Evolutionary conservation across 2,888 invertebrate species (phyloP).

Genomic region (Myathropa florea): DNA sequence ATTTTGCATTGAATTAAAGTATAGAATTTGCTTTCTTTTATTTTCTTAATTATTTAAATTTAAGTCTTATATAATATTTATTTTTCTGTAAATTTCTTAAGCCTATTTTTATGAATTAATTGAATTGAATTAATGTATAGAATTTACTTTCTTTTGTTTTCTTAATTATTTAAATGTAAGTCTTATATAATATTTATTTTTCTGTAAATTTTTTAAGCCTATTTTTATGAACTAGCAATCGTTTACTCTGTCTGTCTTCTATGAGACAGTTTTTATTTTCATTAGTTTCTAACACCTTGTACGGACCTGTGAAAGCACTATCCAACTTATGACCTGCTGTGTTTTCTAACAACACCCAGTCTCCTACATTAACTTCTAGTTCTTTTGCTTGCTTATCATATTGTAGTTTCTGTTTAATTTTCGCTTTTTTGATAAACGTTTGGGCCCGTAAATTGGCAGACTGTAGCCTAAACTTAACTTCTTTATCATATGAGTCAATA

Average conservation of each 20-base stretch:
- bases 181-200: too few relatives aligned
- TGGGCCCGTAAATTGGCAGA: background rate
- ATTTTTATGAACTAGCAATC: too few relatives aligned
- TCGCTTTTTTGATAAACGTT: conserved; percentile 17
- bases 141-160: too few relatives aligned
- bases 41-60: too few relatives aligned
- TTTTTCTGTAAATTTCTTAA: too few relatives aligned
- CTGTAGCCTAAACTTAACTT: conserved; percentile 15
- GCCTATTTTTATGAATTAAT: conserved; percentile 10
- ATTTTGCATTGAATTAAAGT: too few relatives aligned
- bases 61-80: too few relatives aligned
- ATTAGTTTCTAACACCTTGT: background rate
- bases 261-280: conserved; percentile 7
- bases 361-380: background rate
- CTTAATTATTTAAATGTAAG: too few relatives aligned
- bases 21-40: too few relatives aligned
- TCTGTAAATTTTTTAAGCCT: too few relatives aligned
- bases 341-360: conserved; percentile 14
- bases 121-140: too few relatives aligned
- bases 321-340: conserved; percentile 21
- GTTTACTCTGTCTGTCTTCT: conserved; percentile 6
- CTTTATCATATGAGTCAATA: conserved; percentile 1
- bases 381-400: conserved; percentile 10
- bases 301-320: conserved; percentile 10
- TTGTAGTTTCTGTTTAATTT: conserved; percentile 13